phyloP scores from a whole-genome alignment of 2,797 vertebrate species.

The Oreortyx pictus region DNA sequence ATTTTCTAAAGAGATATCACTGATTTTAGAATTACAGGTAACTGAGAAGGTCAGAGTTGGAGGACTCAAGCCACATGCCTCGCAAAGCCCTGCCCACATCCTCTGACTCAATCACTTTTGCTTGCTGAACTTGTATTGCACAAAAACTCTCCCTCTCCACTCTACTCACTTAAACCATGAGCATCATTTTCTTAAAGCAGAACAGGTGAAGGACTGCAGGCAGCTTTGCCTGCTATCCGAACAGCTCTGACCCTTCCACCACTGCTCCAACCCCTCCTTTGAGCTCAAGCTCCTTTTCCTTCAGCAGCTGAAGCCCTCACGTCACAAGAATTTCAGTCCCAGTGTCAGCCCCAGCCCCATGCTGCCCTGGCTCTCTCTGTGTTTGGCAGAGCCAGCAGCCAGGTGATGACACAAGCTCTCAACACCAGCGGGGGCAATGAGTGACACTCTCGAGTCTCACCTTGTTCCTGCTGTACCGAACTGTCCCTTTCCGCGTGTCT shows the following conservation, averaged over 20 bases:
- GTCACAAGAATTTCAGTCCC: background rate
- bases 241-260: background rate
- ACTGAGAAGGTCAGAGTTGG: background rate
- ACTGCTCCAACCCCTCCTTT: background rate
- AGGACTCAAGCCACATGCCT: background rate
- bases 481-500: constrained; percentile 96
- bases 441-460: constrained; percentile 72
- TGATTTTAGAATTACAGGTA: background rate
- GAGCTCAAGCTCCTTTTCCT: background rate
- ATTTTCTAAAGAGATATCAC: constrained; percentile 4
- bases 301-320: background rate
- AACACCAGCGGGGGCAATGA: background rate
- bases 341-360: background rate
- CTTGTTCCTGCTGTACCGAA: constrained; percentile 93
- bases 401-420: background rate
- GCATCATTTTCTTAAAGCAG: background rate
- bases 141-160: background rate
- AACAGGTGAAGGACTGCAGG: background rate
- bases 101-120: constrained; percentile 25
- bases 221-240: background rate
- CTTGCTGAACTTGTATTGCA: background rate
- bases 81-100: constrained; percentile 37
- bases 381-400: background rate
- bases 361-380: background rate
- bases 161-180: background rate